Evolutionary conservation across 2,888 invertebrate genomes (phyloP).

Genomic region (Dicyrtomina minuta): DNA sequence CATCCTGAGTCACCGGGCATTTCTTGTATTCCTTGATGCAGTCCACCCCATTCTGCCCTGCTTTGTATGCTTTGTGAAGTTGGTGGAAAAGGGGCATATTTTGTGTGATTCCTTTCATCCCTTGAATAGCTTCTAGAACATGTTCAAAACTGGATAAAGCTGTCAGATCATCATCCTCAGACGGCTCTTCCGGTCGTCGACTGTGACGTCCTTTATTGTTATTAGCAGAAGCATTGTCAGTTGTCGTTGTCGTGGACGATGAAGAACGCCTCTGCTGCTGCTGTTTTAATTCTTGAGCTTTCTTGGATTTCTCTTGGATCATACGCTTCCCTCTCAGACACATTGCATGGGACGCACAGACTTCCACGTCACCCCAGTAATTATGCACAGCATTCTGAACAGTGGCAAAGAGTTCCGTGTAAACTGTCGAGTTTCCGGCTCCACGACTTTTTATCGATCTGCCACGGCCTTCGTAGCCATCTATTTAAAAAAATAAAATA

Average conservation of each 20-base stretch:
- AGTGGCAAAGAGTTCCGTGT: not conserved
- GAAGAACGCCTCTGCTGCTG: not conserved
- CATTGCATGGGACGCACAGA: constrained; percentile 28
- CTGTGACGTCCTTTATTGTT: not conserved
- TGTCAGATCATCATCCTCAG: not conserved
- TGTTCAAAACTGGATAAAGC: constrained; percentile 29
- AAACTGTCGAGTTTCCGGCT: constrained; percentile 6
- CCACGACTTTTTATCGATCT: constrained; percentile 9
- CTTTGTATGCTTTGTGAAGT: constrained; percentile 29
- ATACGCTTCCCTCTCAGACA: constrained; percentile 27
- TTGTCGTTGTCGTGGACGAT: too few relatives aligned
- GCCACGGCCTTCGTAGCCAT: constrained; percentile 10
- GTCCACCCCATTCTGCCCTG: constrained; percentile 30
- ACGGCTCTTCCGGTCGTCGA: not conserved
- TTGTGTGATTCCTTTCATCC: constrained; percentile 25
- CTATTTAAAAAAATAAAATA: not conserved
- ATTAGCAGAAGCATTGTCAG: not conserved
- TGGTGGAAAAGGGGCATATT: constrained; percentile 19
- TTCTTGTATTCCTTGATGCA: constrained; percentile 20
- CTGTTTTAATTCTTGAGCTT: constrained; percentile 5
- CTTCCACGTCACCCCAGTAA: constrained; percentile 26
- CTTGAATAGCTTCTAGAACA: constrained; percentile 26
- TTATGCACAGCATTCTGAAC: constrained; percentile 14
- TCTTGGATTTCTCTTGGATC: constrained; percentile 10
- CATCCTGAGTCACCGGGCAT: constrained; percentile 22